Evolutionary conservation across 2,113 vertebrate species (phyloP).

Genomic region (Prolemur simus): DNA sequence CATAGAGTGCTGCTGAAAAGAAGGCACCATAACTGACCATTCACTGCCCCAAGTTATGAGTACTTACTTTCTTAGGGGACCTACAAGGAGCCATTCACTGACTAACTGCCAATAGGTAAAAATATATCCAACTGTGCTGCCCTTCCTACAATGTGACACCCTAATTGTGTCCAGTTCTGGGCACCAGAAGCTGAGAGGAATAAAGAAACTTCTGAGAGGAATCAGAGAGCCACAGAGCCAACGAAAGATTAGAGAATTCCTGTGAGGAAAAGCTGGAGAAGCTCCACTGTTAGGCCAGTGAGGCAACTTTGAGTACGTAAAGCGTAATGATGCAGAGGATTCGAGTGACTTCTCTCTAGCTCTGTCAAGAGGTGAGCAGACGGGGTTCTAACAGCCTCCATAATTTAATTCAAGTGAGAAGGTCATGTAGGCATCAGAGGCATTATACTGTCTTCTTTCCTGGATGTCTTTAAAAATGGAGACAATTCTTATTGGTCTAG

Average conservation of each 20-base stretch:
- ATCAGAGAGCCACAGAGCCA: constrained; percentile 14
- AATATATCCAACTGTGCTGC: neutral
- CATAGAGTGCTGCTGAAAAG: neutral
- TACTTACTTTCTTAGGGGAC: neutral
- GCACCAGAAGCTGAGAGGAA: neutral
- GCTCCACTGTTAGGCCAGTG: neutral
- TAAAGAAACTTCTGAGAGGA: neutral
- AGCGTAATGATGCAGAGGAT: neutral
- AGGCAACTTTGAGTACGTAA: neutral
- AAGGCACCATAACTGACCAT: neutral
- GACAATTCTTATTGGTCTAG: neutral
- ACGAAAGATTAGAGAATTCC: neutral
- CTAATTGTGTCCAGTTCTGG: constrained; percentile 9
- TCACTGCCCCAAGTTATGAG: neutral
- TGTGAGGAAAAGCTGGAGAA: neutral
- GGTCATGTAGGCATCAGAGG: neutral
- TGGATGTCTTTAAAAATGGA: neutral
- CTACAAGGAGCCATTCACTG: neutral
- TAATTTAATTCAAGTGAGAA: neutral
- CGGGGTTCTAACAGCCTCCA: neutral
- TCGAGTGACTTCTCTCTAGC: neutral
- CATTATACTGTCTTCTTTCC: neutral
- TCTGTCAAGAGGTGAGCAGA: neutral
- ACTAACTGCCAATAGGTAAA: neutral
- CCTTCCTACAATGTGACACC: neutral